These are phyloP conservation scores for Syrrhaptes paradoxus DNA, from an alignment of 2,113 vertebrate genomes.

Conservation along the genomic window DNA sequence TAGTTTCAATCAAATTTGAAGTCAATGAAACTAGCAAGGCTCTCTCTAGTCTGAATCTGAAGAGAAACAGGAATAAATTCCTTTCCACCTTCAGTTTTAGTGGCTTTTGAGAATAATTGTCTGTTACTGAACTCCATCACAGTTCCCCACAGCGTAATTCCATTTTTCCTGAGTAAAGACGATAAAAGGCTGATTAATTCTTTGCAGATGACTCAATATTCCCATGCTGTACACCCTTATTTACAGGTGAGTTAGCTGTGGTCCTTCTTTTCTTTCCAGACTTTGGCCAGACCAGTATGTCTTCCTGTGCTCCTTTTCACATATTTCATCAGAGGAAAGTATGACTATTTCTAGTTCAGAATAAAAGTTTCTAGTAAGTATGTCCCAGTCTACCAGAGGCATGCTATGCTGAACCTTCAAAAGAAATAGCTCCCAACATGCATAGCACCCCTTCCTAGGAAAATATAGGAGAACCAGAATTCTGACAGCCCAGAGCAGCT, in stretches of 20 bases:
- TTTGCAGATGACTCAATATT: conserved; percentile 12
- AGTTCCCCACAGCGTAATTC: not conserved
- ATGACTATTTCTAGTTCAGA: not conserved
- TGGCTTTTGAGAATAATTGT: not conserved
- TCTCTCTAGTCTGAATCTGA: not conserved
- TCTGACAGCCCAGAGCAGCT: not conserved
- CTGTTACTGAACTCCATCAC: not conserved
- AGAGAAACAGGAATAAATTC: not conserved
- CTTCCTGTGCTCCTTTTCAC: not conserved
- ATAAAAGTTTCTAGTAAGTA: not conserved
- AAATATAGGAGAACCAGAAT: not conserved
- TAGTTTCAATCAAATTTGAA: not conserved
- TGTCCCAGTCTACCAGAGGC: not conserved
- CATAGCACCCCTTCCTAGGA: not conserved
- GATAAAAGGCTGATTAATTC: conserved; percentile 19
- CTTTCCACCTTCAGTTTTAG: not conserved
- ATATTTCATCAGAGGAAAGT: not conserved
- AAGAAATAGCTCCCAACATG: not conserved
- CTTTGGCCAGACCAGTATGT: not conserved
- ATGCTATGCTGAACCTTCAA: not conserved
- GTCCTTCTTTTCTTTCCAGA: not conserved
- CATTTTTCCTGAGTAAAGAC: not conserved
- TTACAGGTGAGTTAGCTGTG: not conserved
- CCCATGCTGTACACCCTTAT: not conserved
- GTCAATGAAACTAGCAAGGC: not conserved